phyloP scores from a whole-genome alignment of 2,888 invertebrate genomes.

The Podabrus alpinus region DNA sequence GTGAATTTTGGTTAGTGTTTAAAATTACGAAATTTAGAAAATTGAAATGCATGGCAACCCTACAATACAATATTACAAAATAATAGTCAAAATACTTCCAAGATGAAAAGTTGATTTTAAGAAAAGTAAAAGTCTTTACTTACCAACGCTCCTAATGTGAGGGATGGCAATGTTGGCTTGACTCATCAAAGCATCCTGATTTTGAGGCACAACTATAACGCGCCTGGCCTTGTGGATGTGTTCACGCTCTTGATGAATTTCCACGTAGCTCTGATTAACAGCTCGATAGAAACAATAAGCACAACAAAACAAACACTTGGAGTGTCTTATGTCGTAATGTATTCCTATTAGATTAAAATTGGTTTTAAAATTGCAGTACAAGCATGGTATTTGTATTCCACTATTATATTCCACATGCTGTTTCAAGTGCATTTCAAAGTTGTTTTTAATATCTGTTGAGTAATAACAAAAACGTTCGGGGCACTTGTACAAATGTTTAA shows the following conservation, averaged over 20 bases:
- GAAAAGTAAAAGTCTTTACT: slow-evolving; percentile 2
- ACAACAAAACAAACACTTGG: slow-evolving; percentile 66
- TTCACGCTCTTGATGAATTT: slow-evolving; percentile 60
- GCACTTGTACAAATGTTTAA: slow-evolving; percentile 61
- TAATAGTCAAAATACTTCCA: too few species aligned
- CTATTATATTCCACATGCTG: slow-evolving; percentile 42
- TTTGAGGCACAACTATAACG: slow-evolving; percentile 41
- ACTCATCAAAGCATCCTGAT: slow-evolving; percentile 36
- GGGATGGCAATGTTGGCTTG: slow-evolving; percentile 24
- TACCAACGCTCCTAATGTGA: slow-evolving; percentile 39
- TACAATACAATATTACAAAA: too few species aligned
- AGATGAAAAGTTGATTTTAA: too few species aligned
- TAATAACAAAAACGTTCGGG: slow-evolving; percentile 59
- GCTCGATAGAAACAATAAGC: slow-evolving; percentile 71
- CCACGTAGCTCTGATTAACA: slow-evolving; percentile 62
- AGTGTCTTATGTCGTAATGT: slow-evolving; percentile 68
- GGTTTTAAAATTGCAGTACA: slow-evolving; percentile 58
- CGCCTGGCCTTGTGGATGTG: slow-evolving; percentile 45
- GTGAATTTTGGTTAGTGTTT: too few species aligned
- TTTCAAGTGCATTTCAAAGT: slow-evolving; percentile 55
- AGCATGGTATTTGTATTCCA: slow-evolving; percentile 50
- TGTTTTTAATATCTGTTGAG: slow-evolving; percentile 49
- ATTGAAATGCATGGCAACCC: too few species aligned
- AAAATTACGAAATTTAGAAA: too few species aligned
- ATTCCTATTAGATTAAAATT: slow-evolving; percentile 48